Base-by-base conservation (phyloP, 2,888 invertebrate genomes). In the Cheilosia soror region DNA sequence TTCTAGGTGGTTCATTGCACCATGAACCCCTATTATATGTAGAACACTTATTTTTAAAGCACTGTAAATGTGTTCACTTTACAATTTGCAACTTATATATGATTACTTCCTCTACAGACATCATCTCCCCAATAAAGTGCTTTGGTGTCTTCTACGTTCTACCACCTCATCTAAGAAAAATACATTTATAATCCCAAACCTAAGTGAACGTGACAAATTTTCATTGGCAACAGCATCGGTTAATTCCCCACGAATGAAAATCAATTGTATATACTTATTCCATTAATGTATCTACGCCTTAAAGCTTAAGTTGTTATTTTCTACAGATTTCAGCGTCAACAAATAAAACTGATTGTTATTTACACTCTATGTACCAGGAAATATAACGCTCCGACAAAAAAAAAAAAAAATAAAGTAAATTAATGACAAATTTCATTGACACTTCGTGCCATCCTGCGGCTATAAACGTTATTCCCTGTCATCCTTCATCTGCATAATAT, bases 401-500 rank as follows among this genome's bases (percentile, higher is more conserved):
- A 11, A 37, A 40, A 53, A 66, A 27, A 58, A 37, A 40, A 53
- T 58, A 27, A 58, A 31, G 58, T 51, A 51, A 66, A 60, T 76
- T 76, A 76, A 76, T 68, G 66, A 60, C 58, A 33, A 60, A 60
- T 76, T 76, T 76, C 58, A 76, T 76, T 76, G 66, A 15, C 66
- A 60, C 51, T 66, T 58, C 25, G 58, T 51, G 66, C 49, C 51
- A 33, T 68, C 66, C 42, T 57, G 44, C 44, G 42, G 51, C 55
- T 27, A 33, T 73, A 73, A 53, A 63, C 55, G 37, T 63, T 33
- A 63, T 33, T 40, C 60, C 9, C 20, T 15, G 25, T 73, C 62
- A 53, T 63, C 37, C 49, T 25, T 37, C 75, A 75, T 65, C 47
- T 63, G 63, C 73, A 63, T 63, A 73, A 68, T 29, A 25, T 33